Base-by-base conservation (phyloP, 2,113 vertebrate species). In the Loxodonta africana region DNA sequence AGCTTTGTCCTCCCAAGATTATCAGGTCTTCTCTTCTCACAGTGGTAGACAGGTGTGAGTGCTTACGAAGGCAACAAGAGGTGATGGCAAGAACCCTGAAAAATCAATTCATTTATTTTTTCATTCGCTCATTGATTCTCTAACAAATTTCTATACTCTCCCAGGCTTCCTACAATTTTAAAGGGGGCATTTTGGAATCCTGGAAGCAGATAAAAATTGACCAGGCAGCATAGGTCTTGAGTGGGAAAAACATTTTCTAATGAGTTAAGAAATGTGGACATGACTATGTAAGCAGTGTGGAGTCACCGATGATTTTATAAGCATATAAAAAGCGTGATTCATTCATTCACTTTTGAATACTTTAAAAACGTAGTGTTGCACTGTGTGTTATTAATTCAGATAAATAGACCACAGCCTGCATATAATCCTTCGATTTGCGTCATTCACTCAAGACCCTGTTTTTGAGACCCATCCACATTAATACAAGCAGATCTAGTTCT, bases 21-120 rank as follows among this genome's bases (percentile, higher is more conserved):
- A 28, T 51, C 26, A n/a, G 21, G 81, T 48, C 21, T 8, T 94
- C 37, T 48, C 21, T 8, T 14, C 25, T 48, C 26, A 15, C 37
- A 37, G 44, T 4, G 33, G 20, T 2, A 18, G 3, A 62, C 4
- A 63, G 8, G 1, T 14, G 4, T 20, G 1, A 8, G 4, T 20
- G 33, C 82, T 71, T 37, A 26, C 37, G 53, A 41, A 73, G 41
- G 46, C 18, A 21, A 86, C 20, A 8, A 33, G 67, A 30, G 28
- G 9, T n/a, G 53, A 21, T 3, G 17, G 17, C 26, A 57, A 5
- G 63, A 30, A 78, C 11, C 48, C 48, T 15, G 12, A 51, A n/a
- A 12, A 85, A 81, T 57, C 14, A 17, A 60, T 53, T 28, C 65
- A 82, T 10, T n/a, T 33, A 30, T 28, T 12, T 74, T 7, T 12